Conservation (phyloP, 2,113 vertebrate species). For the Chauna torquata region DNA sequence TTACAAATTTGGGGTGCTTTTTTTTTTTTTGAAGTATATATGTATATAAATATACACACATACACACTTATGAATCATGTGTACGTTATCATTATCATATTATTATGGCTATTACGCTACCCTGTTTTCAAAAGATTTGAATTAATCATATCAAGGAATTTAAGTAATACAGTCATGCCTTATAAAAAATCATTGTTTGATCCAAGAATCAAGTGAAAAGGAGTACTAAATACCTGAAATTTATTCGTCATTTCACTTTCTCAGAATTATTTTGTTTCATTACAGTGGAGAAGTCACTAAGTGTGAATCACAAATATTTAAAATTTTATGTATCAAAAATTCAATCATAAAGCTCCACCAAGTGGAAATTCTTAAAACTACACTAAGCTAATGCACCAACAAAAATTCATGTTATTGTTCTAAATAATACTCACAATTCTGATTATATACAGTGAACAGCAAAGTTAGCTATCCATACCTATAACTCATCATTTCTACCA, state of each 20-base stretch:
- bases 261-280: conserved; percentile 5
- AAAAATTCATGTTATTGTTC: background rate
- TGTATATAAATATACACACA: background rate
- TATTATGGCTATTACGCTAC: background rate
- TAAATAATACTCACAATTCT: background rate
- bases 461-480: background rate
- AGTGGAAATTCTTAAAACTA: conserved; percentile 76
- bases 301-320: background rate
- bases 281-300: background rate
- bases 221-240: background rate
- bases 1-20: background rate
- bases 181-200: background rate
- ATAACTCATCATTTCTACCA: background rate
- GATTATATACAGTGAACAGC: background rate
- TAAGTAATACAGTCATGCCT: background rate
- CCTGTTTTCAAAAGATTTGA: background rate
- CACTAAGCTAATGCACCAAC: conserved; percentile 19
- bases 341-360: conserved; percentile 84
- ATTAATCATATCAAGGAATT: background rate
- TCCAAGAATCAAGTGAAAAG: conserved; percentile 8
- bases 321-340: conserved; percentile 67
- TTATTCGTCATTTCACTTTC: conserved; percentile 37
- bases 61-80: background rate
- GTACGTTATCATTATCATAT: background rate
- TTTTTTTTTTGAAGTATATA: background rate